Evolutionary conservation across 2,113 vertebrate genomes (phyloP), one percentile per base, ranked within the genome.

Genomic region (Pipra filicauda): DNA sequence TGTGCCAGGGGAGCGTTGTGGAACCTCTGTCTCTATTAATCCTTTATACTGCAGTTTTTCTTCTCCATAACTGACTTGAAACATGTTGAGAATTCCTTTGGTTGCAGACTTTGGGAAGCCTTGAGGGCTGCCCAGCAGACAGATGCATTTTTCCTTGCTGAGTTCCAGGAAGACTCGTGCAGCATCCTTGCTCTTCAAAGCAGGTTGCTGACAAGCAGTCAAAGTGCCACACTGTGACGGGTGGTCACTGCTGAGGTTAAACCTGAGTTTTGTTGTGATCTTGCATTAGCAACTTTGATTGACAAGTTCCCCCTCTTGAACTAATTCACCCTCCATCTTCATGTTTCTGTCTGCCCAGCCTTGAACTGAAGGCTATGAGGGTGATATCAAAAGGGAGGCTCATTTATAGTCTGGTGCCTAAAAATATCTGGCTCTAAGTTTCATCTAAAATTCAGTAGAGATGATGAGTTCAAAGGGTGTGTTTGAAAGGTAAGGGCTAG

Each of bases 241-340:
- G 65, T 46, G 94, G 74, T 62, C 94, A 78, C 72, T 58, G 81
- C 89, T 78, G 58, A 95, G 95, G 92, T 96, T 84, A 91, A 92
- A 72, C 51, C 1, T 0, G 19, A 84, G 31, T 72, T 78, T 67
- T 89, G 46, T 31, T 70, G 69, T 46, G 75, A 64, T 74, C 86
- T 90, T 92, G 90, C 46, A 43, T 89, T 93, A 92, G 84, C 55
- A 88, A 9, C 52, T 85, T 76, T 93, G 97, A 97, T n/a, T 78
- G 92, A 77, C 94, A 94, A 16, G 49, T 74, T 83, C 57, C 44
- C 16, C 21, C 48, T 71, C 39, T 90, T 87, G 24, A 44, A 69
- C 64, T 72, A 28, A 39, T 91, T 90, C 79, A 48, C 35, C 54
- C 39, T 90, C 23, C 11, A 1, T 70, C 30, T 55, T 33, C 28